A percentile compares a stretch with the other conserved stretches of the same genome.
Evolutionary conservation across 2,113 vertebrate species (phyloP).

Genomic region (Beaufortia kweichowensis): DNA sequence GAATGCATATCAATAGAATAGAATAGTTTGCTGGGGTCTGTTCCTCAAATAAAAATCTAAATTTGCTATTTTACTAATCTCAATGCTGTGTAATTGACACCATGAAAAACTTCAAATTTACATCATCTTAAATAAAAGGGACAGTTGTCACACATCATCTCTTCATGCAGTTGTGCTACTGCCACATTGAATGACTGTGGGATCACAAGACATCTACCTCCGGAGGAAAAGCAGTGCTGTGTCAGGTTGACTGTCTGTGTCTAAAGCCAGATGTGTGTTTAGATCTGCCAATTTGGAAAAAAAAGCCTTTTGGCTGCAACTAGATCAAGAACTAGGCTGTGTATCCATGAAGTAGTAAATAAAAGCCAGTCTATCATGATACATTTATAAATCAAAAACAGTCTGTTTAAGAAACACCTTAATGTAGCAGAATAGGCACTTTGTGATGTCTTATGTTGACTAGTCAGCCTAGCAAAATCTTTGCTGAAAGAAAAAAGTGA

Average conservation of each 20-base stretch:
- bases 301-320: neutral
- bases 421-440: neutral
- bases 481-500: constrained; percentile 3
- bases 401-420: constrained; percentile 1
- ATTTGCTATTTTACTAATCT: no score
- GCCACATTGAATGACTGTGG: constrained; percentile 5
- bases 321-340: constrained; percentile 3
- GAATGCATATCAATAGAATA: no score
- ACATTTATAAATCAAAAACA: neutral
- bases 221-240: neutral
- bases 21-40: no score
- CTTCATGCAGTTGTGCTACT: neutral
- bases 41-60: no score
- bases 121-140: no score
- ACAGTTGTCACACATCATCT: constrained; percentile 15
- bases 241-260: constrained; percentile 26
- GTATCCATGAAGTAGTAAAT: neutral
- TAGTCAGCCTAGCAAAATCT: neutral
- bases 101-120: no score
- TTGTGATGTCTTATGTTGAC: neutral
- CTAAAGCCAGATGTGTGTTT: constrained; percentile 19
- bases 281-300: neutral
- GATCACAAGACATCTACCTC: constrained; percentile 25
- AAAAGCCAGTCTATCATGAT: neutral
- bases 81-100: no score